Percentiles rank a stretch among this genome's conserved stretches.
These are phyloP conservation scores for Trichogramma dendrolimi DNA, from an alignment of 2,888 invertebrate species.

Conservation along the genomic window DNA sequence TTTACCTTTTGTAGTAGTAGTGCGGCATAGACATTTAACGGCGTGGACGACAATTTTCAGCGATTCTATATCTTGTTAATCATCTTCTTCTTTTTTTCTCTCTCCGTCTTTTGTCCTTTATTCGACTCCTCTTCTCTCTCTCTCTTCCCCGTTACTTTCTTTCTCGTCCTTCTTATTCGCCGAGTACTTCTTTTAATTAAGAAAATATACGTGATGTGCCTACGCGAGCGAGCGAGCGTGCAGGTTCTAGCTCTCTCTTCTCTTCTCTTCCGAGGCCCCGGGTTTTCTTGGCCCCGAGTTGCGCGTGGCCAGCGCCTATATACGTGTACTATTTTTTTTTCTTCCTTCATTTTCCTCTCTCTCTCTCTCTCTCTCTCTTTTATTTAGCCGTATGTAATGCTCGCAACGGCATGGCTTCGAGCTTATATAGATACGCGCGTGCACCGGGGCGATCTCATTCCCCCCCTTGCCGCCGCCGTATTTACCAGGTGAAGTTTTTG, in stretches of 20 bases:
- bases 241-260: too few species aligned
- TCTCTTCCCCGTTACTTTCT: too few species aligned
- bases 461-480: too few species aligned
- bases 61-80: background rate
- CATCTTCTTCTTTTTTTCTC: background rate
- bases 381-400: slow-evolving; percentile 7
- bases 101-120: background rate
- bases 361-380: background rate
- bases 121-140: background rate
- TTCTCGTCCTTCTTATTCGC: background rate
- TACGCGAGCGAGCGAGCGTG: background rate
- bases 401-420: slow-evolving; percentile 20
- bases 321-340: background rate
- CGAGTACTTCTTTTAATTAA: slow-evolving; percentile 13
- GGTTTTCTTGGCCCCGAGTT: too few species aligned
- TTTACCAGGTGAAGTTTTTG: slow-evolving; percentile 18
- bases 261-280: background rate
- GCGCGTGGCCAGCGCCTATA: too few species aligned
- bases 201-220: slow-evolving; percentile 7
- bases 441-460: too few species aligned
- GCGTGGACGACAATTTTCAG: background rate
- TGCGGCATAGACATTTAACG: too few species aligned
- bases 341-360: slow-evolving; percentile 18
- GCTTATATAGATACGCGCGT: slow-evolving; percentile 14
- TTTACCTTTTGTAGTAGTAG: too few species aligned